Conservation (phyloP, 2,888 invertebrate species). For the Panzeria rudis region DNA sequence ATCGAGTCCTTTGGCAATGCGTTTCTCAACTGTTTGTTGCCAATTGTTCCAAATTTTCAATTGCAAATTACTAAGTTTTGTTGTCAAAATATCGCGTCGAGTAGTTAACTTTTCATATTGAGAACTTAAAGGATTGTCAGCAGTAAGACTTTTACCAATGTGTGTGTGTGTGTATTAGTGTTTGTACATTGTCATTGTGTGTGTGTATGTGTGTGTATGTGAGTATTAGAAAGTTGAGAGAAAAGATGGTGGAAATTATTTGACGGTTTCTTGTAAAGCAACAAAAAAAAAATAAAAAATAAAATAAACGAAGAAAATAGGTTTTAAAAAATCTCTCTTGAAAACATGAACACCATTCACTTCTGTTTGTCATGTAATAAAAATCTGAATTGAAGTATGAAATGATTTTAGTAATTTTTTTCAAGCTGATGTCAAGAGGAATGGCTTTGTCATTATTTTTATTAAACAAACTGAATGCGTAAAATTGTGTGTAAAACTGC, state of each 20-base stretch:
- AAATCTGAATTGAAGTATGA: constrained; percentile 31
- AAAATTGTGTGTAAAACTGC: neutral
- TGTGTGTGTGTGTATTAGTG: constrained; percentile 10
- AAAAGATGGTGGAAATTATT: constrained; percentile 33
- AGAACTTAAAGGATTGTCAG: constrained; percentile 61
- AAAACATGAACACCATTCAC: constrained; percentile 46
- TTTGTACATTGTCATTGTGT: neutral
- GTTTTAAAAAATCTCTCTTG: constrained; percentile 11
- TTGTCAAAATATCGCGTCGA: constrained; percentile 79
- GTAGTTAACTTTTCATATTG: constrained; percentile 75
- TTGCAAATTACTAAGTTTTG: constrained; percentile 84
- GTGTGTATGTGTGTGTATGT: neutral
- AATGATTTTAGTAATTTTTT: constrained; percentile 22
- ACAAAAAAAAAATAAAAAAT: too few species aligned
- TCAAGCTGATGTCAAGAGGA: constrained; percentile 23
- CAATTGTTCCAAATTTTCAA: constrained; percentile 85
- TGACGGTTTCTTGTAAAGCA: constrained; percentile 38
- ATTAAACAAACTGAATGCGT: constrained; percentile 6
- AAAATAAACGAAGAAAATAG: constrained; percentile 33
- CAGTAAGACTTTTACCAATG: constrained; percentile 30
- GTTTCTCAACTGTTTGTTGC: constrained; percentile 84
- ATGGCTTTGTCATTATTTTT: constrained; percentile 43
- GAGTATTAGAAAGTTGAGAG: neutral
- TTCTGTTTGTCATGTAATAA: constrained; percentile 47
- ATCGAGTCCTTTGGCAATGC: constrained; percentile 83